Base-by-base conservation (phyloP, 2,113 vertebrate species). In the Theropithecus gelada region DNA sequence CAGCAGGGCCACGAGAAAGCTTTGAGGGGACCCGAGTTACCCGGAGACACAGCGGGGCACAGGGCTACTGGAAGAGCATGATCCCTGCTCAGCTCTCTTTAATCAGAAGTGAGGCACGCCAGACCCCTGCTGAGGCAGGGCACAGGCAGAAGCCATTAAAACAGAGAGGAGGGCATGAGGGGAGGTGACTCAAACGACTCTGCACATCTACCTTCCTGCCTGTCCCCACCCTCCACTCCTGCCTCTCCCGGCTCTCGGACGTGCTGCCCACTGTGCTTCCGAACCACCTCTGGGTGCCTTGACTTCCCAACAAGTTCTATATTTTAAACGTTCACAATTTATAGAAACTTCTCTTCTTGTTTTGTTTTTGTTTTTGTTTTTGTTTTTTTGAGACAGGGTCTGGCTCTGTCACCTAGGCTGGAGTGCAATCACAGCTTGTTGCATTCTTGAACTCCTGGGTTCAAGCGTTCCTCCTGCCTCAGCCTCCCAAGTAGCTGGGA, bases 211-310 rank as follows among this genome's bases (percentile, higher is more conserved):
- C 23, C 22, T 27, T 20, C 5, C 17, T 17, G 59, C 11, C 2
- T 35, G 10, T 27, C 40, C 14, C 8, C 0, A 32, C 23, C n/a
- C n/a, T 38, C 70, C n/a, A 22, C 17, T n/a, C 50, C 50, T 23
- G 10, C 48, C 11, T 23, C 50, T 50, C 45, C 8, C 25, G 35
- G 48, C 17, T n/a, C 75, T 78, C 1, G 0, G 75, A 50, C 2
- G 5, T 35, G 10, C 16, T 40, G 45, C 43, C 86, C 52, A 1
- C 0, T 0, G 35, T 0, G 8, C 35, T 35, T 16, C 43, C 0
- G 27, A 1, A 32, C 50, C 12, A 16, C 43, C 73, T 25, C 38
- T 4, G 0, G 22, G 7, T 7, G 13, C n/a, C 70, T 30, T 18
- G 8, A 27, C 27, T 64, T 43, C 23, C 57, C 14, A 30, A 35